Conservation (phyloP, 2,888 invertebrate species). For the Ophion ellenae region DNA sequence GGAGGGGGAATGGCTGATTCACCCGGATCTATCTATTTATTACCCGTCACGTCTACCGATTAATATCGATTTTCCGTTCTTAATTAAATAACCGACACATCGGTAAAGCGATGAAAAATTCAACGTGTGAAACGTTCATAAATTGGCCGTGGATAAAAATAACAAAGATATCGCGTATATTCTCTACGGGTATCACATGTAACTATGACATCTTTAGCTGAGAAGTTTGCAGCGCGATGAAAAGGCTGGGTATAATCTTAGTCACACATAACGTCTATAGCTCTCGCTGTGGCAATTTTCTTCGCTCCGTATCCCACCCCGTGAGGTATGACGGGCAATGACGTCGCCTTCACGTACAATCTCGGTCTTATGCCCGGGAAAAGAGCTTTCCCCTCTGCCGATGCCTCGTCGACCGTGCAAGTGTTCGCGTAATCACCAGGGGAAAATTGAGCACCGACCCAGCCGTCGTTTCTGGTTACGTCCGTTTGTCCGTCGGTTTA, state of each 20-base stretch:
- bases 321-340: conserved; percentile 48
- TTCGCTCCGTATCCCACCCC: conserved; percentile 71
- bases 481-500: conserved; percentile 75
- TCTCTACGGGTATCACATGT: background rate
- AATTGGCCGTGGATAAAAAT: background rate
- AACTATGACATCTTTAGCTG: no score
- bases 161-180: background rate
- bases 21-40: conserved; percentile 60
- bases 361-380: conserved; percentile 72
- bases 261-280: conserved; percentile 13
- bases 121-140: background rate
- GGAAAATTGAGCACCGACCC: conserved; percentile 84
- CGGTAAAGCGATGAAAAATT: conserved; percentile 10
- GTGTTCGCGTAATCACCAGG: conserved; percentile 83
- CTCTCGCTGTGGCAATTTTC: conserved; percentile 68
- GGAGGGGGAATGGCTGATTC: conserved; percentile 53
- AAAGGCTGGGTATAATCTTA: conserved; percentile 23
- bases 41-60: conserved; percentile 58
- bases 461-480: conserved; percentile 77
- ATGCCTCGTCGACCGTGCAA: conserved; percentile 41
- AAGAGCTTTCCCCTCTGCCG: conserved; percentile 18
- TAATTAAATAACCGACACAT: conserved; percentile 51
- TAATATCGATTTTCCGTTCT: conserved; percentile 61
- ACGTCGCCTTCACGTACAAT: conserved; percentile 62
- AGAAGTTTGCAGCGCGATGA: background rate